Percentiles rank a stretch among this genome's conserved stretches.
Evolutionary conservation across 37 sponge, comb jelly and placozoan species (phyloP).

Genomic region (Petrosia ficiformis): DNA sequence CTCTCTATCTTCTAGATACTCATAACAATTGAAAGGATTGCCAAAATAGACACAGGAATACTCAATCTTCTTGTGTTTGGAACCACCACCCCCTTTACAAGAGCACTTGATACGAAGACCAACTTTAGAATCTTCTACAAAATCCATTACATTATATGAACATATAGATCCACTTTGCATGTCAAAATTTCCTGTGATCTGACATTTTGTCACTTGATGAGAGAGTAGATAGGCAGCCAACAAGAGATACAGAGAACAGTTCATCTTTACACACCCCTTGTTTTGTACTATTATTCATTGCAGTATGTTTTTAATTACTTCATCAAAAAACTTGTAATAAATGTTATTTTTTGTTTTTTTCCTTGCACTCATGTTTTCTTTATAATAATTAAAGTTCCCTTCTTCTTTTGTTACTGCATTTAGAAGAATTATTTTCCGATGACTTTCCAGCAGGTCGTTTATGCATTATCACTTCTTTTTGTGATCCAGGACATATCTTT

Average conservation of each 20-base stretch:
- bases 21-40: background rate
- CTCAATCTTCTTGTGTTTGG: background rate
- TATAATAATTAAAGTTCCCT: background rate
- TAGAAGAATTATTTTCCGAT: background rate
- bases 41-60: background rate
- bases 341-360: background rate
- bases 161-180: background rate
- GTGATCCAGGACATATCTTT: background rate
- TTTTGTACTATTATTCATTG: too few species aligned
- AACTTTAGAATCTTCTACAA: background rate
- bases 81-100: background rate
- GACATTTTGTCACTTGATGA: background rate
- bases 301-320: too few species aligned
- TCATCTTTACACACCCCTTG: too few species aligned
- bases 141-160: background rate
- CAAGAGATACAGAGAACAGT: background rate
- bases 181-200: background rate
- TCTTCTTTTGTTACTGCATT: background rate
- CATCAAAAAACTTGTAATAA: background rate
- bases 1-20: background rate
- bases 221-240: background rate
- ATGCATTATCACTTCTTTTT: background rate
- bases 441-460: background rate
- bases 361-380: background rate
- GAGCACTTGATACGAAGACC: background rate